These are phyloP conservation scores for Antrozous pallidus DNA, from an alignment of 2,797 vertebrate genomes.

Conservation along the genomic window DNA sequence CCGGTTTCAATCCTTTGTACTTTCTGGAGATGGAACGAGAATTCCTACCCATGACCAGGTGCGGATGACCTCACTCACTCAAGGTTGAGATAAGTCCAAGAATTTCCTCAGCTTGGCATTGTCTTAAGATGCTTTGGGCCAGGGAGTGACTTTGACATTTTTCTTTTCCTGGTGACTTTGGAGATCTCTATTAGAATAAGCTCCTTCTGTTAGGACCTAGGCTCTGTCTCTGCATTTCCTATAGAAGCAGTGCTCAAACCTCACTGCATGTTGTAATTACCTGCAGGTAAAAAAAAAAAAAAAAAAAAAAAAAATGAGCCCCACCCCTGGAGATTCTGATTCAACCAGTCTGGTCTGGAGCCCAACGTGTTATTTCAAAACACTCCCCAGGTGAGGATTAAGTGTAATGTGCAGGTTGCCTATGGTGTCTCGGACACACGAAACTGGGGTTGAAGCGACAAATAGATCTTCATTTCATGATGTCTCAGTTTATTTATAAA, in stretches of 20 bases:
- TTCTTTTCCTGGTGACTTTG: neutral
- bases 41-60: neutral
- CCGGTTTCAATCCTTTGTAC: conserved; percentile 60
- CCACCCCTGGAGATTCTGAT: neutral
- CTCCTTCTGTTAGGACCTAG: neutral
- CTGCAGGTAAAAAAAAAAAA: neutral
- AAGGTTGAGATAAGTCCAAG: neutral
- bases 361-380: neutral
- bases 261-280: neutral
- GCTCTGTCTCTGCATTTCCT: neutral
- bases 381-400: neutral
- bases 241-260: neutral
- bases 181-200: neutral
- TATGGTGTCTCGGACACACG: too few relatives aligned
- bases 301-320: neutral
- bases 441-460: neutral
- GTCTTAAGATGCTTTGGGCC: neutral
- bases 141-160: neutral
- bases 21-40: conserved; percentile 38
- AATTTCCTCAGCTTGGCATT: neutral
- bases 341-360: neutral
- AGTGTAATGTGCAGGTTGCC: neutral
- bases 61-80: neutral
- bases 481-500: neutral
- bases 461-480: neutral